These are phyloP conservation scores for Setipinna tenuifilis DNA, from an alignment of 2,797 vertebrate genomes.

Conservation along the genomic window DNA sequence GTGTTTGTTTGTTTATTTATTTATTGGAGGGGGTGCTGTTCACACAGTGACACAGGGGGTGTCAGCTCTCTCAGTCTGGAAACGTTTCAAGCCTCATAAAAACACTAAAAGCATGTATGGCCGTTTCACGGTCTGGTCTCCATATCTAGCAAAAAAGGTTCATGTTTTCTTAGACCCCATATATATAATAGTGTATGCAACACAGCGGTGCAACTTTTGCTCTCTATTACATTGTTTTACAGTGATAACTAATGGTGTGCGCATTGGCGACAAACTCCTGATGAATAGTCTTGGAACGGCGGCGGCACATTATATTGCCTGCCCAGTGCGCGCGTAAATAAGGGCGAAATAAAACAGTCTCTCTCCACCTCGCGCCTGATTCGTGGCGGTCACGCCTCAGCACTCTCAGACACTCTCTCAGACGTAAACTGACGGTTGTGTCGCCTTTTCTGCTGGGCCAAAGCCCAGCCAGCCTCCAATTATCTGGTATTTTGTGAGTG, in stretches of 20 bases:
- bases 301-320: not conserved
- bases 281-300: not conserved
- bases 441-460: not conserved
- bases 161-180: not conserved
- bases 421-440: not conserved
- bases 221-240: not conserved
- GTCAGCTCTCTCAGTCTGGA: not conserved
- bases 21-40: not conserved
- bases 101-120: too few species aligned
- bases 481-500: not conserved
- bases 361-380: not conserved
- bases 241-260: too few species aligned
- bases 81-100: not conserved
- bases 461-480: not conserved
- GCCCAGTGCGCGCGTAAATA: not conserved
- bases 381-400: constrained; percentile 5
- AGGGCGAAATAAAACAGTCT: not conserved
- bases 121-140: too few species aligned
- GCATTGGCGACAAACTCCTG: not conserved
- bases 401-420: not conserved
- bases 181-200: not conserved
- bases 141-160: not conserved
- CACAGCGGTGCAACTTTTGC: not conserved
- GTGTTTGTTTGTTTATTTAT: too few species aligned
- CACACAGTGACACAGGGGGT: not conserved